A percentile compares a stretch with the other conserved stretches of the same genome.
These are phyloP conservation scores for Hydropsyche betteni DNA, from an alignment of 2,888 invertebrate genomes.

Conservation along the genomic window DNA sequence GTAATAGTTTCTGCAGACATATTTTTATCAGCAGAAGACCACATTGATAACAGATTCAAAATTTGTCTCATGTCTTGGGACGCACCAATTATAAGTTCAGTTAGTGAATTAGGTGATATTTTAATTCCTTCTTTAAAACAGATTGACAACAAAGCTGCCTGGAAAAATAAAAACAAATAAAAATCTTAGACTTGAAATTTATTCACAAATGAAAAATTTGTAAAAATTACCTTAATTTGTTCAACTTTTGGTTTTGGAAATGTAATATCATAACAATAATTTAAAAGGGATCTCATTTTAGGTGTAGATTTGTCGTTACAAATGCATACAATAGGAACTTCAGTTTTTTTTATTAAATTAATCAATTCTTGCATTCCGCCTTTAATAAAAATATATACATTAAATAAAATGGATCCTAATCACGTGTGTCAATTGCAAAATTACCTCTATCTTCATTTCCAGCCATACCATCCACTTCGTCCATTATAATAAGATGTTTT, in stretches of 20 bases:
- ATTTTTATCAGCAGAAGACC: conserved; percentile 70
- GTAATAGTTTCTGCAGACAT: conserved; percentile 65
- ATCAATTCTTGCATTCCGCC: conserved; percentile 96
- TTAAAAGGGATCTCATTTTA: conserved; percentile 91
- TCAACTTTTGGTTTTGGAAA: conserved; percentile 87
- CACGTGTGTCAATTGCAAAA: not conserved
- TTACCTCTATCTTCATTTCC: conserved; percentile 95
- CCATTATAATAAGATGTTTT: conserved; percentile 97
- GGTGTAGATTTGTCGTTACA: conserved; percentile 96
- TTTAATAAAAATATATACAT: conserved; percentile 50
- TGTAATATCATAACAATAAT: conserved; percentile 92
- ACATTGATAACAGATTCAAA: conserved; percentile 87
- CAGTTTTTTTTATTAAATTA: conserved; percentile 84
- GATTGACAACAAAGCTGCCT: conserved; percentile 91
- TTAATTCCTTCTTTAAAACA: conserved; percentile 91
- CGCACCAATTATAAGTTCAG: conserved; percentile 84
- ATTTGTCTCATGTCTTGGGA: conserved; percentile 95
- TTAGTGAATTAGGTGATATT: conserved; percentile 77
- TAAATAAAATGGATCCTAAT: not conserved
- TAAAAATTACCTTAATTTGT: conserved; percentile 80
- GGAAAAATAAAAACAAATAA: conserved; percentile 46
- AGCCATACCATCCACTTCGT: conserved; percentile 99
- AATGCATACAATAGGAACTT: conserved; percentile 93
- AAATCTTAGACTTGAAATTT: not conserved
- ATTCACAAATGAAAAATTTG: conserved; percentile 13